Evolutionary conservation across 2,888 invertebrate genomes (phyloP), one percentile per base, ranked within the genome.

Genomic region (Amiota communis): DNA sequence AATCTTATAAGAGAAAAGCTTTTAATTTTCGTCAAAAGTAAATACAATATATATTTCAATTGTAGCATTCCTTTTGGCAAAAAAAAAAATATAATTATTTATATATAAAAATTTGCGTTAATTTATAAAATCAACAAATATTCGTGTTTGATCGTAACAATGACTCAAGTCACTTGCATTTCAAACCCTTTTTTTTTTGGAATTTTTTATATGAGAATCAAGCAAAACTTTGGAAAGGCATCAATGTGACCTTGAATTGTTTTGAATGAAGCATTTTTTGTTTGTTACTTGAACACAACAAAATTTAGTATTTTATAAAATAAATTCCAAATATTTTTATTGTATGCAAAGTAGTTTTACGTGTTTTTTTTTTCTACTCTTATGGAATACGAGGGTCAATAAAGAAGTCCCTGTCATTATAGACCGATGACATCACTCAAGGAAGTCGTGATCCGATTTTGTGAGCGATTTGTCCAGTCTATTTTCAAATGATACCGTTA

Each of bases 301-400:
- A 51, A 59, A 59, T 20, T 46, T 63, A 63, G 46, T 63, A 63
- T 36, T 63, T 53, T 63, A n/a, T n/a, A 13, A 63, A 63, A 63
- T 36, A 36, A 36, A 36, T 36, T 36, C 36, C 36, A 36, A 36
- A 36, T 63, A 59, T 17, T 59, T 63, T 63, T 13, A 36, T 63
- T 63, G 63, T 63, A 63, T 63, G 63, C 63, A 63, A 63, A 63
- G 63, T 63, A 11, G 13, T 12, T 46, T 63, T 63, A 23, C 13
- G 46, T 36, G 63, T 46, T 15, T 12, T 36, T 10, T 15, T 23
- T 59, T 51, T 36, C 3, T 36, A 36, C 36, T 36, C 36, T 36
- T 36, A 36, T 36, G 36, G 36, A 36, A 36, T 36, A 36, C 36
- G 36, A 6, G 36, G 8, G 36, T 36, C 36, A 36, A 36, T 6